phyloP scores from a whole-genome alignment of 2,113 vertebrate genomes.

The Theropithecus gelada region DNA sequence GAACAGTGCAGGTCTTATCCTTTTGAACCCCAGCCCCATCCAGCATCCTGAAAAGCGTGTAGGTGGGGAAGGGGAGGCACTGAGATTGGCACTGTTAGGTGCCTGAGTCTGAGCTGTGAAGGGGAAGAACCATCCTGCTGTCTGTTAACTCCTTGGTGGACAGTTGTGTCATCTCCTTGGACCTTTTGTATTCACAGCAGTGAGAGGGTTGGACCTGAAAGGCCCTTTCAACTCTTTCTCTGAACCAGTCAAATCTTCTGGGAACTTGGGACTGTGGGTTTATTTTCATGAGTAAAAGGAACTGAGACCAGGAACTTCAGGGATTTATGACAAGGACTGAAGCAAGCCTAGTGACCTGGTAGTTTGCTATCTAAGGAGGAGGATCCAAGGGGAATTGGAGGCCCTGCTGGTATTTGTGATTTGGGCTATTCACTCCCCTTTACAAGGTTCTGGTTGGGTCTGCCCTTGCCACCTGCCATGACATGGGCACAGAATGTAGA shows the following conservation, averaged over 20 bases:
- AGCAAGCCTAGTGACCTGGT: neutral
- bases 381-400: neutral
- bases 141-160: neutral
- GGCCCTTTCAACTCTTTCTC: neutral
- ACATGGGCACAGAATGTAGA: neutral
- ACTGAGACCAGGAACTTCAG: neutral
- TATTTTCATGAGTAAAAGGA: neutral
- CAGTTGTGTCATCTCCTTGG: neutral
- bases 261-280: neutral
- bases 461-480: rapidly evolving
- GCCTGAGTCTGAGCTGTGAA: neutral
- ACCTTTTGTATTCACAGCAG: neutral
- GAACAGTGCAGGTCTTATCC: neutral
- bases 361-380: neutral
- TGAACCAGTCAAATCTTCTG: neutral
- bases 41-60: neutral
- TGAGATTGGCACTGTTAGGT: neutral
- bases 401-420: neutral
- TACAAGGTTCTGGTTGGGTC: neutral
- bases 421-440: neutral
- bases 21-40: neutral
- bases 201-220: neutral
- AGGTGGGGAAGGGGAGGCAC: neutral
- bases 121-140: too few relatives aligned
- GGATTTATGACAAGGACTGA: neutral